These are phyloP conservation scores for Akabosia matsudoensis DNA, from an alignment of 1,140 invertebrate species.

Conservation along the genomic window DNA sequence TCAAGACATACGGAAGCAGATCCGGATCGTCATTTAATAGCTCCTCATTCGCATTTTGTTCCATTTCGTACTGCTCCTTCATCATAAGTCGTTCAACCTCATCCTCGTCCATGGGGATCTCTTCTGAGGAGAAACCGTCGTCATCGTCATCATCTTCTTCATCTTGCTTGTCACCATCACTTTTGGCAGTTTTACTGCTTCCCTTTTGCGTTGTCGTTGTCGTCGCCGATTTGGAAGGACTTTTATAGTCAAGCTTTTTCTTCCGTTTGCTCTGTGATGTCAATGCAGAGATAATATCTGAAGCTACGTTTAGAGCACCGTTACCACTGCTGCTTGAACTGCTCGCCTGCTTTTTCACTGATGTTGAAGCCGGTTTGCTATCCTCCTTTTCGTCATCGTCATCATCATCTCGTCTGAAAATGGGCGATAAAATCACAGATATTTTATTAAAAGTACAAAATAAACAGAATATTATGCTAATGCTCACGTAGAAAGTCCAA, in stretches of 20 bases:
- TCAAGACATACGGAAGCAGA: slow-evolving; percentile 30
- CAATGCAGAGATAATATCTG: neutral
- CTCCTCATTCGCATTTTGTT: slow-evolving; percentile 35
- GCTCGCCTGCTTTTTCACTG: too few relatives aligned
- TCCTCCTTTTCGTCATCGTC: slow-evolving; percentile 28
- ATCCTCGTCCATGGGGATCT: slow-evolving; percentile 19
- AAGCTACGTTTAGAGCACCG: neutral
- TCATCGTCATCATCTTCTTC: slow-evolving; percentile 30
- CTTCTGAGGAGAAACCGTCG: slow-evolving; percentile 23
- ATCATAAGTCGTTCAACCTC: slow-evolving; percentile 26
- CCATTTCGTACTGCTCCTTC: slow-evolving; percentile 32
- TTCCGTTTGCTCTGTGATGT: neutral
- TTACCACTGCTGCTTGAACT: neutral
- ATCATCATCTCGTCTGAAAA: slow-evolving; percentile 1
- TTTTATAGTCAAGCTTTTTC: neutral
- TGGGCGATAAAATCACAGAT: neutral
- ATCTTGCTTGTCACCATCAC: neutral
- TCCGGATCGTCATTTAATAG: slow-evolving; percentile 34
- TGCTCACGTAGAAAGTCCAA: neutral
- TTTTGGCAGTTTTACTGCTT: too few relatives aligned
- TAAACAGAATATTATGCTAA: neutral
- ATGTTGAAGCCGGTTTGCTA: neutral
- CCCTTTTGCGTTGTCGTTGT: too few relatives aligned
- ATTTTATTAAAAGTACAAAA: slow-evolving; percentile 4
- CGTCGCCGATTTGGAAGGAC: neutral